phyloP scores from a whole-genome alignment of 2,113 vertebrate species.

The Anser brachyrhynchus region DNA sequence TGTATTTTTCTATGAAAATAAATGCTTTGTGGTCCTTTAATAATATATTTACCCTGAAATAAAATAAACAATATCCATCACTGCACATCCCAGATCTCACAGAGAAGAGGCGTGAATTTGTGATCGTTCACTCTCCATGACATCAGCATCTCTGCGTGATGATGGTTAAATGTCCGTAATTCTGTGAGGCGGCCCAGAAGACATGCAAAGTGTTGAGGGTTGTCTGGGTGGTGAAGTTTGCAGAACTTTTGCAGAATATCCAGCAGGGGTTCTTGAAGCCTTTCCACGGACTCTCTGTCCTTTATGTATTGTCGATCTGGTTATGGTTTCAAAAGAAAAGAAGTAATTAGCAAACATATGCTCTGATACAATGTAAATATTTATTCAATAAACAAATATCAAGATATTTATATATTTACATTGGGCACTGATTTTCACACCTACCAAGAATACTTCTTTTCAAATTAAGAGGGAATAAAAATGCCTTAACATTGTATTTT shows the following conservation, averaged over 20 bases:
- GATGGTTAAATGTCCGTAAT: conserved; percentile 93
- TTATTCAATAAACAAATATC: not conserved
- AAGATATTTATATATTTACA: not conserved
- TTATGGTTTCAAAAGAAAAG: conserved; percentile 5
- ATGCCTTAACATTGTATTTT: not conserved
- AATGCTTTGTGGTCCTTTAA: conserved; percentile 21
- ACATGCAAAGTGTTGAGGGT: conserved; percentile 95
- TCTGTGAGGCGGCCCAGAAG: conserved; percentile 94
- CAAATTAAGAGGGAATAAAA: not conserved
- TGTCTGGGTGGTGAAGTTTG: conserved; percentile 85
- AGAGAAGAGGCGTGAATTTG: conserved; percentile 97
- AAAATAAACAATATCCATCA: conserved; percentile 46
- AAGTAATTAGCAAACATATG: not conserved
- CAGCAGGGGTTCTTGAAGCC: conserved; percentile 91
- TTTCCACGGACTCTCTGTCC: conserved; percentile 90
- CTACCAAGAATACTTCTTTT: not conserved
- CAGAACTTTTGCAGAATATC: conserved; percentile 91
- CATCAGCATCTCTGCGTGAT: conserved; percentile 94
- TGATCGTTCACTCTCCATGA: conserved; percentile 94
- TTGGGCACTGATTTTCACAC: not conserved
- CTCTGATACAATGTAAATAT: not conserved
- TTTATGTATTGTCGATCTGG: conserved; percentile 93
- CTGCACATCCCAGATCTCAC: conserved; percentile 99
- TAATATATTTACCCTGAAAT: not conserved
- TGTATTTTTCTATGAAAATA: not conserved